Percentiles rank a stretch among this genome's conserved stretches.
Conservation (phyloP, 2,797 vertebrate genomes). For the Melanotaenia maccullochi region DNA sequence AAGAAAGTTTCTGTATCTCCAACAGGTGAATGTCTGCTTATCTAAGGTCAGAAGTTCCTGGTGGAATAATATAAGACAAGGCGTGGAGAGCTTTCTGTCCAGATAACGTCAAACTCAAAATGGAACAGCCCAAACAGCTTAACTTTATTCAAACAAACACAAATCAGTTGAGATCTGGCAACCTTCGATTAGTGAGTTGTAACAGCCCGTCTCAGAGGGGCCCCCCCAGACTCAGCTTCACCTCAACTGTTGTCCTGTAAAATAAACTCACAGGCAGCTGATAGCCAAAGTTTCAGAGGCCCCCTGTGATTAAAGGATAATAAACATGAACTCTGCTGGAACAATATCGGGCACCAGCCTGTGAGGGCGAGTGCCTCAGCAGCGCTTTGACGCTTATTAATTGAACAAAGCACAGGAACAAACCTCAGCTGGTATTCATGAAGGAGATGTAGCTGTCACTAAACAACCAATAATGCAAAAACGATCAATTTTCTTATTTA, state of each 20-base stretch:
- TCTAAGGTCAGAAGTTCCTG: constrained; percentile 29
- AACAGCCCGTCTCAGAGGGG: constrained; percentile 13
- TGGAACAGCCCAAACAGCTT: constrained; percentile 20
- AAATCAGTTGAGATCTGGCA: constrained; percentile 57
- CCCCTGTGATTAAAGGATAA: constrained; percentile 69
- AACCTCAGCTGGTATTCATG: constrained; percentile 7
- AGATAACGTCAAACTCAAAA: constrained; percentile 36
- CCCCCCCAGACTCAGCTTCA: constrained; percentile 17
- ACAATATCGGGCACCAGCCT: constrained; percentile 41
- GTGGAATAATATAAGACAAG: not conserved
- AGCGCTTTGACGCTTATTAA: constrained; percentile 51
- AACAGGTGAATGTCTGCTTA: not conserved
- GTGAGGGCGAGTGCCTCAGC: constrained; percentile 26
- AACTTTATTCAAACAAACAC: constrained; percentile 64
- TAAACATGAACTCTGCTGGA: constrained; percentile 59
- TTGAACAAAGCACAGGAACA: constrained; percentile 25
- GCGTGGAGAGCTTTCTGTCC: constrained; percentile 15
- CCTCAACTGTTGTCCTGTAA: constrained; percentile 51
- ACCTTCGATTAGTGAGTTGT: constrained; percentile 25
- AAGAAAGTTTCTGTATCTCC: not conserved
- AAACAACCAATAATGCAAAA: not conserved
- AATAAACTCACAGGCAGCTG: constrained; percentile 40
- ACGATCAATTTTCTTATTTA: not conserved
- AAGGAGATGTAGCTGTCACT: not conserved
- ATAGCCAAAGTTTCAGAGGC: constrained; percentile 35